These are phyloP conservation scores for Nycticorax nycticorax DNA, from an alignment of 2,113 vertebrate species.

Conservation along the genomic window DNA sequence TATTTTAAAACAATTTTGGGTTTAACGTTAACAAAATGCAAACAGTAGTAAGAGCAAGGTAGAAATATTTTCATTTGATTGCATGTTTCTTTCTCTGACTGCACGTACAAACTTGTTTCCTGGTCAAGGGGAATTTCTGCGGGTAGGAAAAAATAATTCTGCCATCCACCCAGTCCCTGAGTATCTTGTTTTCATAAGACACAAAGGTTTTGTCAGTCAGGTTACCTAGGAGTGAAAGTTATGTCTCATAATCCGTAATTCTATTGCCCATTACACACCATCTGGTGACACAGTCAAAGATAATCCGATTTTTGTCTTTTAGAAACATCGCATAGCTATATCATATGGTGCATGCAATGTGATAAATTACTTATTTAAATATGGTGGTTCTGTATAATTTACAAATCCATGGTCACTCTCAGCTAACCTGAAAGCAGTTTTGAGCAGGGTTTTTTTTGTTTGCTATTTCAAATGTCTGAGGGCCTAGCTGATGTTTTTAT, in stretches of 20 bases:
- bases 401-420: not conserved
- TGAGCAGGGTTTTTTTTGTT: not conserved
- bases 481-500: not conserved
- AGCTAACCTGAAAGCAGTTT: not conserved
- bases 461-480: not conserved
- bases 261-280: slow-evolving; percentile 41
- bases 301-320: slow-evolving; percentile 68
- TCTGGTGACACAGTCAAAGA: slow-evolving; percentile 70
- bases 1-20: not conserved
- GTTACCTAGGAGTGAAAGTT: slow-evolving; percentile 71
- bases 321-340: slow-evolving; percentile 33
- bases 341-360: not conserved
- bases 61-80: slow-evolving; percentile 44
- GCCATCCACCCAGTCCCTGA: slow-evolving; percentile 30
- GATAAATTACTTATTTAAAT: slow-evolving; percentile 24
- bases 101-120: slow-evolving; percentile 60
- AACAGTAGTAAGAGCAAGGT: not conserved
- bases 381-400: not conserved
- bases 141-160: slow-evolving; percentile 53
- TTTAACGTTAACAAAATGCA: not conserved
- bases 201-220: slow-evolving; percentile 47
- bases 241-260: slow-evolving; percentile 57
- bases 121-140: slow-evolving; percentile 61
- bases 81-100: slow-evolving; percentile 25
- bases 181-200: slow-evolving; percentile 56